A percentile compares a stretch with the other conserved stretches of the same genome.
phyloP scores from a whole-genome alignment of 2,888 invertebrate genomes.

The Acholoe squamosa region DNA sequence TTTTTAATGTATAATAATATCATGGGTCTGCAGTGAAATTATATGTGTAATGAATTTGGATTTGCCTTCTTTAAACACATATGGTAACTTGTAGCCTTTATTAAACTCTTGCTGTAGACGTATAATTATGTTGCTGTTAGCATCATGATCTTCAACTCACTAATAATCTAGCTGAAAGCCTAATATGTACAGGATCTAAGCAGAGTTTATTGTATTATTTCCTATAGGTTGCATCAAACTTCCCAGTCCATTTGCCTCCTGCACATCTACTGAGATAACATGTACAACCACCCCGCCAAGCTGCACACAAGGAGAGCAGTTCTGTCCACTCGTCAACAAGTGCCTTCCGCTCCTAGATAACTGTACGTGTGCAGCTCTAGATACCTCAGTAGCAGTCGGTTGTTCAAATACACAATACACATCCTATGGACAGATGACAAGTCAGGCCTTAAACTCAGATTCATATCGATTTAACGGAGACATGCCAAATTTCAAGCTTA shows the following conservation, averaged over 20 bases:
- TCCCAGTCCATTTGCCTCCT: constrained; percentile 34
- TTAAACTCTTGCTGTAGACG: no score
- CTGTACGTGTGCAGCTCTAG: background rate
- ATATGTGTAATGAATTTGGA: no score
- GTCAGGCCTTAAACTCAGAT: background rate
- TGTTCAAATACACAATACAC: background rate
- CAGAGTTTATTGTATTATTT: background rate
- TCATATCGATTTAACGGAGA: background rate
- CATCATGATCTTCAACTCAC: no score
- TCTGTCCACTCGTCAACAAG: constrained; percentile 13
- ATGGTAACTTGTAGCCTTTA: no score
- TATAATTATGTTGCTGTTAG: no score
- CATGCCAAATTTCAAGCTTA: background rate
- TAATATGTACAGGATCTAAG: background rate
- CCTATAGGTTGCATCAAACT: background rate
- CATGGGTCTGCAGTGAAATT: no score
- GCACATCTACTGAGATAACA: background rate
- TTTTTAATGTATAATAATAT: no score
- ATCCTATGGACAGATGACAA: background rate
- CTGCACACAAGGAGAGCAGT: background rate
- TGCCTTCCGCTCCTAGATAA: background rate
- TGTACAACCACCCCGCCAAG: background rate
- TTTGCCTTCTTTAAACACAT: no score
- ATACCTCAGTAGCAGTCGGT: background rate
- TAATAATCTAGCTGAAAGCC: no score